phyloP scores from a whole-genome alignment of 2,888 invertebrate species.

The Scotopteryx bipunctaria region DNA sequence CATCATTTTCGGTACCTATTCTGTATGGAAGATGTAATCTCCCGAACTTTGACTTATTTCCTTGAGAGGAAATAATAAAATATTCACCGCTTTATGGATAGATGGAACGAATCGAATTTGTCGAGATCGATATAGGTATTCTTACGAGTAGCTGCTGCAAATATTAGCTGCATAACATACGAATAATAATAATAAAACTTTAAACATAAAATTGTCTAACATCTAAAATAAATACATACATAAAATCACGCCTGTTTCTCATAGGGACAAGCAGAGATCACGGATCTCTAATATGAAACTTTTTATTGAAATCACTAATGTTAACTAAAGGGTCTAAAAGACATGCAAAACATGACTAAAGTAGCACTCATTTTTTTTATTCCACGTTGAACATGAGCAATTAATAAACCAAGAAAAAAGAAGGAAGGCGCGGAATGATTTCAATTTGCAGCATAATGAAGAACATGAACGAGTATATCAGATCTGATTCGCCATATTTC shows the following conservation, averaged over 20 bases:
- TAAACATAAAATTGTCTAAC: no score
- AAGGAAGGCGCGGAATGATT: background rate
- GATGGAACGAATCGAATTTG: slow-evolving; percentile 65
- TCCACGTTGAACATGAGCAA: no score
- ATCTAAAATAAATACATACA: no score
- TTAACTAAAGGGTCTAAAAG: no score
- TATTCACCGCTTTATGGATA: slow-evolving; percentile 62
- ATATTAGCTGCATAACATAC: slow-evolving; percentile 15
- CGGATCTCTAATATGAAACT: no score
- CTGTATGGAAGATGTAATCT: slow-evolving; percentile 54
- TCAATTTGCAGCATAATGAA: slow-evolving; percentile 25
- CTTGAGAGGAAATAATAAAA: slow-evolving; percentile 53
- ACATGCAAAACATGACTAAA: no score
- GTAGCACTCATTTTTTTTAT: no score
- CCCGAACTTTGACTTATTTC: slow-evolving; percentile 58
- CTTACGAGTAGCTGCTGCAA: no score
- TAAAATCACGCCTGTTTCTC: no score
- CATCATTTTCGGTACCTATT: slow-evolving; percentile 40
- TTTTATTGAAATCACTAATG: no score
- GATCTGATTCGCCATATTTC: slow-evolving; percentile 27
- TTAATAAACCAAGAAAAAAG: background rate
- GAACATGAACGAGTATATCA: slow-evolving; percentile 18
- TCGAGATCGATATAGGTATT: slow-evolving; percentile 37
- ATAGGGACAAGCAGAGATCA: no score
- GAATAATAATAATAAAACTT: no score